Conservation (phyloP, 2,888 invertebrate genomes). For the Lypha dubia region DNA sequence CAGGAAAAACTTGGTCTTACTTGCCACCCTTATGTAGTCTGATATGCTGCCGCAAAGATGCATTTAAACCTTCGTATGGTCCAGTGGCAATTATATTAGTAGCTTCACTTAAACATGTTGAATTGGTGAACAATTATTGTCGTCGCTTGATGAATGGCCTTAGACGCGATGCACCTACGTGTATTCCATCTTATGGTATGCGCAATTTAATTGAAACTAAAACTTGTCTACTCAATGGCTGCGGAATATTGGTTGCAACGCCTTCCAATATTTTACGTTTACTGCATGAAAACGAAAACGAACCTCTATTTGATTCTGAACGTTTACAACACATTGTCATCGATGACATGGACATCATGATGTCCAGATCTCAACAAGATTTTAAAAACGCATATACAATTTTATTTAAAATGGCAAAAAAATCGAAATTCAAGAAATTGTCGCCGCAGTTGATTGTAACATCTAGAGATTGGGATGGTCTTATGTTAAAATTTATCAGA, state of each 20-base stretch:
- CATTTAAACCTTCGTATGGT: conserved; percentile 83
- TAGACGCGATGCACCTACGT: conserved; percentile 81
- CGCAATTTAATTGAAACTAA: conserved; percentile 75
- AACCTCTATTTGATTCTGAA: conserved; percentile 85
- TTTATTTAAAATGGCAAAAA: conserved; percentile 71
- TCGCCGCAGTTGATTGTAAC: conserved; percentile 86
- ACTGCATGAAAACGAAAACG: conserved; percentile 82
- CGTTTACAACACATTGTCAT: conserved; percentile 87
- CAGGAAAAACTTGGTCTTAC: conserved; percentile 90
- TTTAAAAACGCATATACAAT: conserved; percentile 67
- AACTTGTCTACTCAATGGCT: conserved; percentile 85
- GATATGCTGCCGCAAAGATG: conserved; percentile 79
- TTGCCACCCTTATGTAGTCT: conserved; percentile 87
- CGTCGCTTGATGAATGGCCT: conserved; percentile 83
- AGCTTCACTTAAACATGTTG: conserved; percentile 85
- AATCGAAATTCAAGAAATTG: conserved; percentile 62
- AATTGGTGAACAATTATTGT: conserved; percentile 83
- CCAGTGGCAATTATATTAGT: conserved; percentile 88
- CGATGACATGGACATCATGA: conserved; percentile 88
- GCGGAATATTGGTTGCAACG: conserved; percentile 89
- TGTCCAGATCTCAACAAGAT: conserved; percentile 76
- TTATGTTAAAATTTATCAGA: conserved; percentile 84
- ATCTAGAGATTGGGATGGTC: conserved; percentile 87
- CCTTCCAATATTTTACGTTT: conserved; percentile 85
- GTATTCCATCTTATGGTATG: conserved; percentile 82